Conservation (phyloP, 2,797 vertebrate species). For the Aulostomus chinensis region DNA sequence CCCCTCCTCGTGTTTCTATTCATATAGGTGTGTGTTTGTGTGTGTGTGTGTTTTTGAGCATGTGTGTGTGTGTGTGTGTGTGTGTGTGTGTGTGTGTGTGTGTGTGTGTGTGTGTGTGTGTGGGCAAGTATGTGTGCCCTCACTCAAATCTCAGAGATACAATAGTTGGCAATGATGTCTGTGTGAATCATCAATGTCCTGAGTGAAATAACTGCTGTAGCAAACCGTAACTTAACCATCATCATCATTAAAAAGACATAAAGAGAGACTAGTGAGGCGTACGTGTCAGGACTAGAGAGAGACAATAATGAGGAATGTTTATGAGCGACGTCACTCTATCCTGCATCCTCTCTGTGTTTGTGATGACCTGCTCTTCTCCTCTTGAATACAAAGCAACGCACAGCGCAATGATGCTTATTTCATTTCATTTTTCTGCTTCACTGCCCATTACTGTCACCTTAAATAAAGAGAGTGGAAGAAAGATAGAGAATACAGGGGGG, state of each 20-base stretch:
- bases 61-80: not conserved
- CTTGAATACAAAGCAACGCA: conserved; percentile 19
- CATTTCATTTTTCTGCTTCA: conserved; percentile 52
- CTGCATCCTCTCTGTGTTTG: conserved; percentile 9
- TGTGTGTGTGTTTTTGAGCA: conserved; percentile 4
- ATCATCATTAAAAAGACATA: conserved; percentile 5
- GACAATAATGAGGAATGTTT: no score
- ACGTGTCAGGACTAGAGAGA: no score
- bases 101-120: no score
- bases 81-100: no score
- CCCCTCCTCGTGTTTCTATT: conserved; percentile 19
- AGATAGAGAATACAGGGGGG: conserved; percentile 17
- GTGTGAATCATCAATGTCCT: conserved; percentile 4
- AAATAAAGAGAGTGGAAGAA: conserved; percentile 36
- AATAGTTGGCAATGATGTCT: not conserved
- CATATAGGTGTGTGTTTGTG: conserved; percentile 6
- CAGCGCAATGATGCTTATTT: conserved; percentile 50
- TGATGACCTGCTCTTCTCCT: conserved; percentile 36
- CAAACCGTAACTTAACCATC: conserved; percentile 8
- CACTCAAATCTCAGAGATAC: no score
- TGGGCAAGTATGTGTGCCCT: no score
- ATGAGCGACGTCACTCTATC: not conserved
- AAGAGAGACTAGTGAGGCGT: not conserved
- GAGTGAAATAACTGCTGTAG: conserved; percentile 1
- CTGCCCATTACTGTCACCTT: conserved; percentile 54